phyloP scores from a whole-genome alignment of 2,888 invertebrate species.

The Drosophila prostipennis region DNA sequence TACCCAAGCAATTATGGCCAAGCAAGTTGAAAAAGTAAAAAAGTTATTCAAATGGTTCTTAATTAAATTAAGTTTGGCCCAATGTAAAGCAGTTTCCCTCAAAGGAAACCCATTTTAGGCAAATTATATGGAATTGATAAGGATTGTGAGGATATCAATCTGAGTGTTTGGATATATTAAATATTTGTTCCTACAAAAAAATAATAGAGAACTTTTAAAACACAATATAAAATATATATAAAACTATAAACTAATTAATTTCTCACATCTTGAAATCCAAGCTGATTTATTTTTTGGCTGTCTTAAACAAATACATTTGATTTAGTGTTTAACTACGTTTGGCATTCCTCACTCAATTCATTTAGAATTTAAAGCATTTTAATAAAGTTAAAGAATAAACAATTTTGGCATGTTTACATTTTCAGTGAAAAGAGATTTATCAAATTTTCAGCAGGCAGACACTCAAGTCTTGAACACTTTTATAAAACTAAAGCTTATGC shows the following conservation, averaged over 20 bases:
- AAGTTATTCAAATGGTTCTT: constrained; percentile 57
- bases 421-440: not conserved
- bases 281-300: not conserved
- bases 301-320: not conserved
- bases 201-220: too few species aligned
- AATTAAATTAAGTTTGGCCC: constrained; percentile 48
- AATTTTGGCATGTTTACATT: not conserved
- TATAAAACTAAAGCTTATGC: constrained; percentile 1
- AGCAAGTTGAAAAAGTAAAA: constrained; percentile 44
- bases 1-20: constrained; percentile 60
- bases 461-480: not conserved
- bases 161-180: too few species aligned
- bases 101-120: not conserved
- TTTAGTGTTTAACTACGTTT: not conserved
- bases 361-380: not conserved
- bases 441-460: not conserved
- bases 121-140: too few species aligned
- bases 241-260: not conserved
- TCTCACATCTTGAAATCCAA: not conserved
- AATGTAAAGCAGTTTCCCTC: not conserved
- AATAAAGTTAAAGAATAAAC: not conserved
- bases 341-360: not conserved
- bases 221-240: not conserved
- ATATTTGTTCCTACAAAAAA: too few species aligned
- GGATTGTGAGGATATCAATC: too few species aligned